Percentiles rank a stretch among this genome's conserved stretches.
These are phyloP conservation scores for Drosophila sp. DNA, from an alignment of 1,140 invertebrate genomes.

Conservation along the genomic window DNA sequence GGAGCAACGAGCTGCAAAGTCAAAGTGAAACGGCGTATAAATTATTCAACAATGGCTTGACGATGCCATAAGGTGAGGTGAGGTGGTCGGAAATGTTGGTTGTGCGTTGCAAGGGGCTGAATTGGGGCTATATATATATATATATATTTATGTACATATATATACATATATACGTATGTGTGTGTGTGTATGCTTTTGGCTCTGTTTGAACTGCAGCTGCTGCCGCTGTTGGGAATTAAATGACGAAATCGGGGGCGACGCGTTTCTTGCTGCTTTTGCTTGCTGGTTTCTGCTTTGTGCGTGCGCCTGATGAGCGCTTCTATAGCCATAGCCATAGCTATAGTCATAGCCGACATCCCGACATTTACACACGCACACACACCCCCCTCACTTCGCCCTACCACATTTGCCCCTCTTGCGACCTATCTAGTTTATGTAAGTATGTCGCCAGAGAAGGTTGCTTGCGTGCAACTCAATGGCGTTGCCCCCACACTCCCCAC, in stretches of 20 bases:
- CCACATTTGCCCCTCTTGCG: neutral
- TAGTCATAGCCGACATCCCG: too few relatives aligned
- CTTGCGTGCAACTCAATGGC: neutral
- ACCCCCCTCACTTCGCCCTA: neutral
- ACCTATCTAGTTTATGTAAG: constrained; percentile 7
- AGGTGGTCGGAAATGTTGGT: neutral
- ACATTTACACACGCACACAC: neutral
- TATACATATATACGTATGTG: too few relatives aligned
- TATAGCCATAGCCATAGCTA: constrained; percentile 3
- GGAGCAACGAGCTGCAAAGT: constrained; percentile 21
- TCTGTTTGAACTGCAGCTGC: constrained; percentile 17
- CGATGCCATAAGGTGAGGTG: neutral
- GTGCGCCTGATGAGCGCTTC: constrained; percentile 21
- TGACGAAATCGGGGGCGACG: constrained; percentile 15
- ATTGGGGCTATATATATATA: neutral
- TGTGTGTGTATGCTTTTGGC: neutral
- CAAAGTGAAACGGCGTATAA: constrained; percentile 18
- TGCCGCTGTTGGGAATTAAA: constrained; percentile 17
- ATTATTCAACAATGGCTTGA: constrained; percentile 14
- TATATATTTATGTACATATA: too few relatives aligned
- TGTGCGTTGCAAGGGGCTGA: neutral
- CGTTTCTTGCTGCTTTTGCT: neutral
- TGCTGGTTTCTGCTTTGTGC: constrained; percentile 16
- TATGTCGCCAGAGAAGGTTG: constrained; percentile 5
- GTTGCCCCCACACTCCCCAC: neutral